phyloP scores from a whole-genome alignment of 2,797 vertebrate genomes.

The Pangasius djambal region DNA sequence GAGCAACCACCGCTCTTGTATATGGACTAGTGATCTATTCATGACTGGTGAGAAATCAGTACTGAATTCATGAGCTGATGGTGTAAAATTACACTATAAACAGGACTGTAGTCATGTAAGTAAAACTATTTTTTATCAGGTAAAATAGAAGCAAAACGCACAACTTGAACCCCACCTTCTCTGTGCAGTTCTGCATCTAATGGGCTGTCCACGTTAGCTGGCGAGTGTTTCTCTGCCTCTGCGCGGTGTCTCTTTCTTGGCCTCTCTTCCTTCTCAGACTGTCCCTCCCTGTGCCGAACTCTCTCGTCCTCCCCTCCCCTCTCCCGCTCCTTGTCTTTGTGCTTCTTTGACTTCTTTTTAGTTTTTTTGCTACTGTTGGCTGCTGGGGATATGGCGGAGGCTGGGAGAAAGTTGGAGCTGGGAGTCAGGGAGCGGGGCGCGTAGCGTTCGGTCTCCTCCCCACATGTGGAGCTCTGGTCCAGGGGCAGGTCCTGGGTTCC shows the following conservation, averaged over 20 bases:
- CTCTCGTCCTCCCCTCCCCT: slow-evolving; percentile 61
- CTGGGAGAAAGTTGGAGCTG: slow-evolving; percentile 60
- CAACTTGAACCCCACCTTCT: slow-evolving; percentile 9
- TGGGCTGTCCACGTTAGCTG: slow-evolving; percentile 34
- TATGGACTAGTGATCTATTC: background rate
- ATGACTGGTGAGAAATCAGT: background rate
- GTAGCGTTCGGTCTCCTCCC: slow-evolving; percentile 79
- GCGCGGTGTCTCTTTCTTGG: slow-evolving; percentile 68
- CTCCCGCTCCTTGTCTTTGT: slow-evolving; percentile 74
- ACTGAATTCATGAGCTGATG: background rate
- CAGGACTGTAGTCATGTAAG: too few relatives aligned
- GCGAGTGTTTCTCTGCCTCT: slow-evolving; percentile 58
- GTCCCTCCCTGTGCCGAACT: slow-evolving; percentile 47
- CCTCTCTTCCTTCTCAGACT: slow-evolving; percentile 59
- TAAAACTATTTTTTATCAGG: background rate
- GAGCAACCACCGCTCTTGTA: background rate
- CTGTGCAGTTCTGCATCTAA: slow-evolving; percentile 28
- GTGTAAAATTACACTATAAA: background rate
- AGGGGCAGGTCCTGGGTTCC: slow-evolving; percentile 86
- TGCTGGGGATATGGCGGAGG: slow-evolving; percentile 51
- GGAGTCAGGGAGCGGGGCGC: slow-evolving; percentile 51
- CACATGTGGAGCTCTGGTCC: slow-evolving; percentile 78
- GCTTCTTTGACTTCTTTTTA: slow-evolving; percentile 87
- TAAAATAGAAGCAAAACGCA: background rate
- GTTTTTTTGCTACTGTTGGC: slow-evolving; percentile 74